phyloP scores from a whole-genome alignment of 2,888 invertebrate species.

The Dicyrtoma fusca region DNA sequence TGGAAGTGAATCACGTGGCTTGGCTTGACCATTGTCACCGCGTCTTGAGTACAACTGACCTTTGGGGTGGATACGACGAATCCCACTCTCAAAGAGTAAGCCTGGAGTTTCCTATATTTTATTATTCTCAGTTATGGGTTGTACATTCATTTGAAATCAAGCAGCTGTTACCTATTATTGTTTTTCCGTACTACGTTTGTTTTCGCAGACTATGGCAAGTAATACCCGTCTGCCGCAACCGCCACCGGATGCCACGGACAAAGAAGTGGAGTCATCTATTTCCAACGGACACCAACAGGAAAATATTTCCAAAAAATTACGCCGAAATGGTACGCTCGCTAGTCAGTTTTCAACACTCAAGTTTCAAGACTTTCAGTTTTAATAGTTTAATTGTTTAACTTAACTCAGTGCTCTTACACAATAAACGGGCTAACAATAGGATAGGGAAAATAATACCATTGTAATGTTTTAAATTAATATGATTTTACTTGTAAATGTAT shows the following conservation, averaged over 20 bases:
- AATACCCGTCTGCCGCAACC: slow-evolving; percentile 21
- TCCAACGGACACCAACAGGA: slow-evolving; percentile 52
- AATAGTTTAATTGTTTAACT: too few relatives aligned
- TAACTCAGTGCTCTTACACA: too few relatives aligned
- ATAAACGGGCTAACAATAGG: too few relatives aligned
- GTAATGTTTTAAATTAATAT: too few relatives aligned
- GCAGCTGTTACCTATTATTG: slow-evolving; percentile 19
- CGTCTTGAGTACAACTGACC: slow-evolving; percentile 54
- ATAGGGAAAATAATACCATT: too few relatives aligned
- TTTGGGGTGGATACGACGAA: slow-evolving; percentile 55
- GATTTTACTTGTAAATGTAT: too few relatives aligned
- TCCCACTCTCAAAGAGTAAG: slow-evolving; percentile 19
- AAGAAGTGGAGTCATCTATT: slow-evolving; percentile 44
- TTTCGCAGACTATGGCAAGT: slow-evolving; percentile 49
- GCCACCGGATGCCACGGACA: slow-evolving; percentile 39
- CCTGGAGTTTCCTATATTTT: background rate
- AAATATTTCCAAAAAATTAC: slow-evolving; percentile 49
- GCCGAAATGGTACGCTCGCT: slow-evolving; percentile 55
- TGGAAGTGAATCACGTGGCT: slow-evolving; percentile 84
- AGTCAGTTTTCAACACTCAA: too few relatives aligned
- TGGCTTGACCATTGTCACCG: slow-evolving; percentile 74
- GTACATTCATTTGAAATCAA: background rate
- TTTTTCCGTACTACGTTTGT: slow-evolving; percentile 21
- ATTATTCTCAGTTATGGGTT: background rate
- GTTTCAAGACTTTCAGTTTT: too few relatives aligned